Percentiles rank a stretch among this genome's conserved stretches.
Evolutionary conservation across 1,140 invertebrate genomes (phyloP).

Genomic region (Calephelis nemesis): DNA sequence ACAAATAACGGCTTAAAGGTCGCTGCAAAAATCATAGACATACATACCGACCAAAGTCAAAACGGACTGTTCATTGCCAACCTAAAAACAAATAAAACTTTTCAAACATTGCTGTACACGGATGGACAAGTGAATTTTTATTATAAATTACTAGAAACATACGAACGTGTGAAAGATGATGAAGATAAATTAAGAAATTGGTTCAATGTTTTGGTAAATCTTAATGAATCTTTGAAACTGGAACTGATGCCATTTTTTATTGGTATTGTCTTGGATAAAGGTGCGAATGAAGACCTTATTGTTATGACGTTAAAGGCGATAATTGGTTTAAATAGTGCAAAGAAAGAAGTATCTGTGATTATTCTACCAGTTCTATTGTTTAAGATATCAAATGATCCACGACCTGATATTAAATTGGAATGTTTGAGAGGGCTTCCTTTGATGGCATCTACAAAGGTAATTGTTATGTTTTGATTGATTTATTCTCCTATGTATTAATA

Average conservation of each 20-base stretch:
- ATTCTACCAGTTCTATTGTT: slow-evolving; percentile 60
- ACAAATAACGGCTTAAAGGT: slow-evolving; percentile 54
- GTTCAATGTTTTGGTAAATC: slow-evolving; percentile 41
- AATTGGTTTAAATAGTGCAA: slow-evolving; percentile 42
- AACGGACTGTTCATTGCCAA: slow-evolving; percentile 49
- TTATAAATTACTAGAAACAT: slow-evolving; percentile 54
- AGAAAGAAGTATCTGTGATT: slow-evolving; percentile 57
- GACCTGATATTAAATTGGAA: slow-evolving; percentile 52
- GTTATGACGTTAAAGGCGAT: slow-evolving; percentile 44
- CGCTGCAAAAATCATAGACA: slow-evolving; percentile 55
- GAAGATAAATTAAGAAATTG: slow-evolving; percentile 52
- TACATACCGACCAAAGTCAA: slow-evolving; percentile 38
- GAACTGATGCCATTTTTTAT: slow-evolving; percentile 55
- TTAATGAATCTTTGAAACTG: slow-evolving; percentile 43
- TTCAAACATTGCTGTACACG: slow-evolving; percentile 49
- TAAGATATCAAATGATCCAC: slow-evolving; percentile 49
- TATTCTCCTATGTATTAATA: too few relatives aligned
- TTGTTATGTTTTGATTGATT: too few relatives aligned
- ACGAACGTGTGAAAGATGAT: slow-evolving; percentile 54
- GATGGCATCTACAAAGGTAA: slow-evolving; percentile 40
- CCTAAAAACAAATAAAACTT: slow-evolving; percentile 53
- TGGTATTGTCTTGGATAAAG: slow-evolving; percentile 48
- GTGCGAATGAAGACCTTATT: slow-evolving; percentile 42
- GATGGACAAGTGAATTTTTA: slow-evolving; percentile 48
- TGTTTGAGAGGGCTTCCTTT: slow-evolving; percentile 59